These are phyloP conservation scores for Lepeophtheirus nordmannii DNA, from an alignment of 2,888 invertebrate species.

Conservation along the genomic window DNA sequence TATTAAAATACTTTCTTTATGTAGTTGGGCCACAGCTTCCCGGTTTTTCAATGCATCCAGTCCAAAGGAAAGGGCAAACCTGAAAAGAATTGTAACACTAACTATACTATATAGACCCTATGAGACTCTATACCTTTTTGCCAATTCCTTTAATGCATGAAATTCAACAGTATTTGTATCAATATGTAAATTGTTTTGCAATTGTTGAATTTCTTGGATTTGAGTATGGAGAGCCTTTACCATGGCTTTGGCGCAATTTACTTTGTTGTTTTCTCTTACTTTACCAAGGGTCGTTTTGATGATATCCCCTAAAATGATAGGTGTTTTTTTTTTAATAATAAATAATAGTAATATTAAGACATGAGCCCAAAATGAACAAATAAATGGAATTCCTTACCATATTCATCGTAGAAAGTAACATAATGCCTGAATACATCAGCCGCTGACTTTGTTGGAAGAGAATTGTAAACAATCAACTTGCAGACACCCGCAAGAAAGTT, in stretches of 20 bases:
- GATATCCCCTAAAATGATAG: slow-evolving; percentile 21
- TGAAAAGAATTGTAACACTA: not conserved
- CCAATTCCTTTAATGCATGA: slow-evolving; percentile 82
- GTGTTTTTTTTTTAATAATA: not conserved
- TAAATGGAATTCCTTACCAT: slow-evolving; percentile 27
- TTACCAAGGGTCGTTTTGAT: slow-evolving; percentile 63
- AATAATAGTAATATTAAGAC: not conserved
- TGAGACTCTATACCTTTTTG: slow-evolving; percentile 43
- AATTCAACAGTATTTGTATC: slow-evolving; percentile 64
- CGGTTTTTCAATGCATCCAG: slow-evolving; percentile 90
- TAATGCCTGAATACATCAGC: slow-evolving; percentile 94
- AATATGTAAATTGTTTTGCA: slow-evolving; percentile 33
- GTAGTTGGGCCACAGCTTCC: slow-evolving; percentile 84
- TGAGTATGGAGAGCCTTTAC: slow-evolving; percentile 75
- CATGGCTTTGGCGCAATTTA: slow-evolving; percentile 86
- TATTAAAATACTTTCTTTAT: slow-evolving; percentile 82
- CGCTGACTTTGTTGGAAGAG: slow-evolving; percentile 76
- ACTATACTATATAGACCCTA: no score
- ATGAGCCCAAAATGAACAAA: not conserved
- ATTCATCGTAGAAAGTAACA: slow-evolving; percentile 43
- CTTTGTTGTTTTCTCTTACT: slow-evolving; percentile 91
- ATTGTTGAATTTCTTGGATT: slow-evolving; percentile 37
- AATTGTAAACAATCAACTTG: slow-evolving; percentile 93
- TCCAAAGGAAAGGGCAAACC: slow-evolving; percentile 92
- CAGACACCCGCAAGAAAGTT: slow-evolving; percentile 93